These are phyloP conservation scores for Andrena camellia DNA, from an alignment of 2,888 invertebrate genomes.

Conservation along the genomic window DNA sequence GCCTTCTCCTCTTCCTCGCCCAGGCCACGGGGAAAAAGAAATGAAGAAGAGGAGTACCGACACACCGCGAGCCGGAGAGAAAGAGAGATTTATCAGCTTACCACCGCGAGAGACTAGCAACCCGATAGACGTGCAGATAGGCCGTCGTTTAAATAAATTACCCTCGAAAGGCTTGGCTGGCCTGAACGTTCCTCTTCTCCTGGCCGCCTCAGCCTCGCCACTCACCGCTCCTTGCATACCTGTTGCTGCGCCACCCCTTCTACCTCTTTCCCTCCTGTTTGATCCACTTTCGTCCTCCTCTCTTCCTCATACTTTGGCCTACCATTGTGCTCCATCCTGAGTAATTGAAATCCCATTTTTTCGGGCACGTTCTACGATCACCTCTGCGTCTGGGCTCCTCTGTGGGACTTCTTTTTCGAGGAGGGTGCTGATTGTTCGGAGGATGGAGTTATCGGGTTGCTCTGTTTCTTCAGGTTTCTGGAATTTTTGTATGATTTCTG, in stretches of 20 bases:
- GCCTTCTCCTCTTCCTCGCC: conserved; percentile 22
- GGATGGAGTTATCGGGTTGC: too few relatives aligned
- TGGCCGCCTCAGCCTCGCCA: neutral
- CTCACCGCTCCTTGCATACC: conserved; percentile 18
- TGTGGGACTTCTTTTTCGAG: neutral
- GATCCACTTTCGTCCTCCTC: conserved; percentile 18
- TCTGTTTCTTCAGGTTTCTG: too few relatives aligned
- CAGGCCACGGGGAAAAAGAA: conserved; percentile 10
- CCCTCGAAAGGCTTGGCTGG: conserved; percentile 45
- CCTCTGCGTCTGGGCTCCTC: neutral
- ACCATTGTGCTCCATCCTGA: neutral
- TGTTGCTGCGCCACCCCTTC: conserved; percentile 30
- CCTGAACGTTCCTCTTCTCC: conserved; percentile 30
- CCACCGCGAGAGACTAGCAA: conserved; percentile 51
- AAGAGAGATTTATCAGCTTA: conserved; percentile 63
- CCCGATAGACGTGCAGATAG: conserved; percentile 64
- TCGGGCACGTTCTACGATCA: neutral
- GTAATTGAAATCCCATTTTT: conserved; percentile 18
- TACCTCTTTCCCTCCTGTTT: neutral
- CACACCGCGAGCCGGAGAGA: conserved; percentile 49
- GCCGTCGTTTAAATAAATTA: conserved; percentile 67
- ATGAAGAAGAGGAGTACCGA: conserved; percentile 41
- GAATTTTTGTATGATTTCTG: too few relatives aligned
- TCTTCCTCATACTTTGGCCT: neutral
- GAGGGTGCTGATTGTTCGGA: neutral